Evolutionary conservation across 2,113 vertebrate genomes (phyloP).

Genomic region (Sinosuthora webbiana): DNA sequence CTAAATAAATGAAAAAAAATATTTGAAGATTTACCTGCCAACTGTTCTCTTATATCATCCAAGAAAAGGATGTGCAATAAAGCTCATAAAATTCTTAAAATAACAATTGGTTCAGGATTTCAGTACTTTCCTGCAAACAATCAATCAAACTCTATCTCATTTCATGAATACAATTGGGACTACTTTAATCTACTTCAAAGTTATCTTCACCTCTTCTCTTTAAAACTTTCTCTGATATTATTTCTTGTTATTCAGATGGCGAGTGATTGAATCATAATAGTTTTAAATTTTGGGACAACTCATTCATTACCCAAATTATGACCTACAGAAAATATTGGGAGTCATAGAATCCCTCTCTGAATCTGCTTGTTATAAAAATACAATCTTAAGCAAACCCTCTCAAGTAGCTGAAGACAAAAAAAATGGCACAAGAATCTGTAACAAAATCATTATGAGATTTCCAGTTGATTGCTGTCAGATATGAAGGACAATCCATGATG

Average conservation of each 20-base stretch:
- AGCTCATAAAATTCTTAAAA: not conserved
- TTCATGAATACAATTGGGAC: not conserved
- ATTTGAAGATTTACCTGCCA: not conserved
- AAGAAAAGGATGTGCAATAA: not conserved
- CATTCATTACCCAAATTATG: not conserved
- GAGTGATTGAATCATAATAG: not conserved
- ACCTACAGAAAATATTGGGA: not conserved
- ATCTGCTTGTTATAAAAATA: not conserved
- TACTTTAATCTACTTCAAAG: not conserved
- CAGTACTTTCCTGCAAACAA: not conserved
- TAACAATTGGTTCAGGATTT: not conserved
- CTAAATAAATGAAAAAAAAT: not conserved
- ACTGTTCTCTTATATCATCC: not conserved
- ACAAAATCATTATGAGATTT: not conserved
- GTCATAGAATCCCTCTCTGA: not conserved
- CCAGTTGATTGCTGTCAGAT: not conserved
- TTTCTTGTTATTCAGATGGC: not conserved
- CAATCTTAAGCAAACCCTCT: not conserved
- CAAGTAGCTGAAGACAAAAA: not conserved
- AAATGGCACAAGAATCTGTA: not conserved
- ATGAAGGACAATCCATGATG: not conserved
- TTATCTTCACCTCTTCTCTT: not conserved
- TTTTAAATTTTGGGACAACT: not conserved
- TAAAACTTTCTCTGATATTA: not conserved
- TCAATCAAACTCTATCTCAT: not conserved